Evolutionary conservation across 2,113 vertebrate species (phyloP), one percentile per base, ranked within the genome.

Genomic region (Anarhynchus alexandrinus): DNA sequence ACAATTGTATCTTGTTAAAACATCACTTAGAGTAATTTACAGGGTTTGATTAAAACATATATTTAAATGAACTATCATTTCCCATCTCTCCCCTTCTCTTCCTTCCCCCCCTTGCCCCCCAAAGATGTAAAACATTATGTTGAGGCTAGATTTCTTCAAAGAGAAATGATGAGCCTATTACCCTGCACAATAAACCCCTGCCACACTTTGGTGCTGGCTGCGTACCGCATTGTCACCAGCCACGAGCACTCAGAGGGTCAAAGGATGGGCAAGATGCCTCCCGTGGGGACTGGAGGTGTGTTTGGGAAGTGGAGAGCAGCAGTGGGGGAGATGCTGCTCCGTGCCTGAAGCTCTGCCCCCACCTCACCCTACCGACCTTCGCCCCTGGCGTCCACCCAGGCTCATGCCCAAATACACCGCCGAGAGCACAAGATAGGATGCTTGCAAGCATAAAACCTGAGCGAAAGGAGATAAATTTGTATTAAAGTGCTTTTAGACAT

Each of bases 1-100:
- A 82, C 86, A 83, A 76, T 77, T 74, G 58, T 70, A 47, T 77
- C 94, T 93, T 91, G 91, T 94, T 96, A 90, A 86, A 94, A 86
- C 69, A 86, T 90, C 72, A 59, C 91, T 87, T 91, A 66, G 73
- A 86, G 55, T 95, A 94, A 95, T 89, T 94, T 85, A 82, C 25
- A 54, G 78, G 84, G 19, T 76, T 94, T 95, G 84, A 94, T 94
- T 94, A 92, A 95, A 93, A 55, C 55, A 13, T 57, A 42, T 38
- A 51, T 94, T 89, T 65, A 79, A 94, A 73, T 79, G 58, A 94
- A 51, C 69, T 38, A 9, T 69, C 1, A 9, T 82, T 93, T 85
- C 26, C 69, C 34, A 45, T 43, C 49, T 87, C 81, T 61, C 34
- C 26, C 12, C 15, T 88, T 42, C 49, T 52, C 36, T 59, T 88